These are phyloP conservation scores for Alca torda DNA, from an alignment of 2,797 vertebrate species.

Conservation along the genomic window DNA sequence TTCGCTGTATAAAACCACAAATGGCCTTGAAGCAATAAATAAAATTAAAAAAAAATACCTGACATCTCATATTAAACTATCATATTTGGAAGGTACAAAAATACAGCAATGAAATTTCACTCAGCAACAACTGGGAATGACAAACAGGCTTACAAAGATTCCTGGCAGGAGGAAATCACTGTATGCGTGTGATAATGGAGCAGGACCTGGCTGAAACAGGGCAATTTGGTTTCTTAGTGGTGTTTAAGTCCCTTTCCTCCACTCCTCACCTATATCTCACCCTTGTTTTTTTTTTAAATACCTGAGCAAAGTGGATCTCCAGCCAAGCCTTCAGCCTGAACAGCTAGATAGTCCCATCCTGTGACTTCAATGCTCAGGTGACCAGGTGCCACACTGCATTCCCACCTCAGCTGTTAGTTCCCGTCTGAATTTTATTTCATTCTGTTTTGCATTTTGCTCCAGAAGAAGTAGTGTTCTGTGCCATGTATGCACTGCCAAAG, in stretches of 20 bases:
- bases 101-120: background rate
- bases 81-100: background rate
- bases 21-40: background rate
- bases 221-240: background rate
- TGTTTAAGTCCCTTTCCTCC: background rate
- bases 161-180: background rate
- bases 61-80: background rate
- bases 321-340: background rate
- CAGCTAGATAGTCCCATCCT: background rate
- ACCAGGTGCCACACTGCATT: background rate
- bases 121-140: background rate
- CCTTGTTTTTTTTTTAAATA: background rate
- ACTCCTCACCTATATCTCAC: background rate
- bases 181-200: background rate
- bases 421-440: background rate
- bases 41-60: background rate
- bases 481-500: background rate
- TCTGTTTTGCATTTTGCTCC: background rate
- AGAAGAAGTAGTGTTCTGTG: background rate
- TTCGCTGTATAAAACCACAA: background rate
- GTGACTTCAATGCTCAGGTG: fast-evolving
- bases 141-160: background rate
- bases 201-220: background rate
- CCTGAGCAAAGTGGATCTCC: background rate
- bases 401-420: background rate